A percentile compares a stretch with the other conserved stretches of the same genome.
phyloP scores from a whole-genome alignment of 1,140 invertebrate species.

The Bombus huntii region DNA sequence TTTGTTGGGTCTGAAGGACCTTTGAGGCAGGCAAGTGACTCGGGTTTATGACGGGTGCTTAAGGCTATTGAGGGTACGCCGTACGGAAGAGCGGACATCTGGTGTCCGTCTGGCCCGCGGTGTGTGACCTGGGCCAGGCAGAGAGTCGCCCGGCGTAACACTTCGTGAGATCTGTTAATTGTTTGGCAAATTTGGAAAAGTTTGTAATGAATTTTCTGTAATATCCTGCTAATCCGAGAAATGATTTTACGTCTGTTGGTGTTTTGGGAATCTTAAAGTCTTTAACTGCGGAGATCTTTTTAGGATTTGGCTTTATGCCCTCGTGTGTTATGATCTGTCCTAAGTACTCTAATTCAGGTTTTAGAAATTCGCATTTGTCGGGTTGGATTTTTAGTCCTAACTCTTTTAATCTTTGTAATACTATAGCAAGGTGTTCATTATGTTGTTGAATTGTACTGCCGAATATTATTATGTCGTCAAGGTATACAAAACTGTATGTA shows the following conservation, averaged over 20 bases:
- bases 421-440: neutral
- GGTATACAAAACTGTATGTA: neutral
- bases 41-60: no score
- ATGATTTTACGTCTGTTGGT: neutral
- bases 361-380: neutral
- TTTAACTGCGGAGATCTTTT: neutral
- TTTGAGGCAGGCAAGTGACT: no score
- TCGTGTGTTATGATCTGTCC: neutral
- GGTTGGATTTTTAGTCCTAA: neutral
- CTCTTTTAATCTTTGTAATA: neutral
- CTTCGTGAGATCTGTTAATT: neutral
- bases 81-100: no score
- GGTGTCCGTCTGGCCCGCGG: no score
- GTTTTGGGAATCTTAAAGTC: neutral
- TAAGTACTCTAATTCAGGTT: neutral
- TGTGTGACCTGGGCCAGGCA: no score
- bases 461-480: neutral
- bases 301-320: neutral
- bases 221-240: slow-evolving; percentile 2
- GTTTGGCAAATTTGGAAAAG: neutral
- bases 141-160: no score
- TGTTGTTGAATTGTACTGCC: neutral
- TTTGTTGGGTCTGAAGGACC: no score
- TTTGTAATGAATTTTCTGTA: slow-evolving; percentile 12
- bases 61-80: no score